Evolutionary conservation across 2,888 invertebrate species (phyloP), one percentile per base, ranked within the genome.

Genomic region (Perithous albicinctus): DNA sequence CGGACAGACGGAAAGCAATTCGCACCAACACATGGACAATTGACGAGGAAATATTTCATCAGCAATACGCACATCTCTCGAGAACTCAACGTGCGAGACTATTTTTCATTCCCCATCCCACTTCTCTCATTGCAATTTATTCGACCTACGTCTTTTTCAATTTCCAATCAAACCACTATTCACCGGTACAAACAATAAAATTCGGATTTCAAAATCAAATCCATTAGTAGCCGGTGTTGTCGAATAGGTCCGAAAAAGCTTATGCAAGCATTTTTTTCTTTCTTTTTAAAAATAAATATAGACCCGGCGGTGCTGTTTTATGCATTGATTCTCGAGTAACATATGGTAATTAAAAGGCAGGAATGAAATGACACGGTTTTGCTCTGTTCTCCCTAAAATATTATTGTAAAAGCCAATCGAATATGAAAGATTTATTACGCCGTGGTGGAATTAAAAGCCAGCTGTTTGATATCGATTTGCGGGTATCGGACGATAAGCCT

Each of bases 101-200:
- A 41, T 78, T 76, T 69, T 64, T 59, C 61, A 41, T 54, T 56
- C 5, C 48, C 64, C 43, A 56, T 64, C 29, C 29, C 35, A 46
- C 66, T 46, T 48, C 35, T 10, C 15, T 4, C 54, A 26, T n/a
- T 29, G 54, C 15, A 56, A 56, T 56, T 56, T 56, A 56, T 56
- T 15, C 54, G 2, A 54, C 10, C 66, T 43, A 18, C 35, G 43
- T 59, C n/a, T 51, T 66, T 73, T 73, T 73, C 51, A 67, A 73
- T 69, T 74, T 63, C 35, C 74, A 69, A 74, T 74, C 74, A 43
- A 74, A 54, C 51, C 43, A 15, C 63, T 54, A 79, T 74, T 69
- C 74, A 51, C 48, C 51, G 15, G 29, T 15, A 35, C 43, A 69
- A 74, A 79, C 63, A 63, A 74, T 79, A 43, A 63, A 79, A 69